Evolutionary conservation across 2,113 vertebrate species (phyloP).

Genomic region (Recurvirostra avosetta): DNA sequence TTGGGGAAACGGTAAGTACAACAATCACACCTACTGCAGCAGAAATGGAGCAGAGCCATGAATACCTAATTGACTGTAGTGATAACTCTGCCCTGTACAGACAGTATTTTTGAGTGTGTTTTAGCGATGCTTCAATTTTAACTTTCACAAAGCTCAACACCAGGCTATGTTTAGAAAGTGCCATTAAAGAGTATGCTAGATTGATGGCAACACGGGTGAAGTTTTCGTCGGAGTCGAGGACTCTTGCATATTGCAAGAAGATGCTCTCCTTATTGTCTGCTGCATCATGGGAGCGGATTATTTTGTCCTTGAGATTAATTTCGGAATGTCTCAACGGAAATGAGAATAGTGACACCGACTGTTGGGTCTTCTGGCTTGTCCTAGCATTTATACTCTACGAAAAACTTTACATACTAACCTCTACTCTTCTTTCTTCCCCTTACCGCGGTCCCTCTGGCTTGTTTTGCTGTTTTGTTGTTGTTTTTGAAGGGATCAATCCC

Average conservation of each 20-base stretch:
- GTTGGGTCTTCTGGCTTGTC: accelerated
- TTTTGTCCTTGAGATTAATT: not conserved
- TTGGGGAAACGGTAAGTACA: not conserved
- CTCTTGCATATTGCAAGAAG: not conserved
- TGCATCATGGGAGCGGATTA: not conserved
- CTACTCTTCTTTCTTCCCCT: not conserved
- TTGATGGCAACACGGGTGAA: not conserved
- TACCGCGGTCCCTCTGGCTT: not conserved
- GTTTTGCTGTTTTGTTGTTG: not conserved
- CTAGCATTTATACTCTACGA: not conserved
- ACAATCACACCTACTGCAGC: not conserved
- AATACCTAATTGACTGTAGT: not conserved
- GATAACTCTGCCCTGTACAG: not conserved
- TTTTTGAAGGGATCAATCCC: not conserved
- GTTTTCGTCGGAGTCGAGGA: not conserved
- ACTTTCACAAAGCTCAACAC: not conserved
- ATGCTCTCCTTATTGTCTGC: not conserved
- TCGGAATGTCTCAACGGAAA: not conserved
- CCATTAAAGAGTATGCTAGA: not conserved
- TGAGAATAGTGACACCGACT: not conserved
- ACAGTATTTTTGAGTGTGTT: not conserved
- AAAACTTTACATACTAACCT: accelerated
- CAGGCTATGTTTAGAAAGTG: not conserved
- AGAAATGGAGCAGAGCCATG: not conserved
- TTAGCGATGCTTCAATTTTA: not conserved